These are phyloP conservation scores for Istiophorus platypterus DNA, from an alignment of 2,113 vertebrate genomes.

Conservation along the genomic window DNA sequence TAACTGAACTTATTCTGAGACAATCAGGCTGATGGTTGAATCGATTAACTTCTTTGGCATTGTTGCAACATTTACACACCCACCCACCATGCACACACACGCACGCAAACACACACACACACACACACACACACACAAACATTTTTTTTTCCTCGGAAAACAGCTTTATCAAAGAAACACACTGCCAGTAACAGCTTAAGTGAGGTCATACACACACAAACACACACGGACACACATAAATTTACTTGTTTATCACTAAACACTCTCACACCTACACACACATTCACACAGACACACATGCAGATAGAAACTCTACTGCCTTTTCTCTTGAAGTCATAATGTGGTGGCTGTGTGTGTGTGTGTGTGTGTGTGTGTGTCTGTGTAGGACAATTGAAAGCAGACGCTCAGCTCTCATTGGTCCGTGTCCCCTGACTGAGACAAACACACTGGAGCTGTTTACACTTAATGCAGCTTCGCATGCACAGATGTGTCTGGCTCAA, in stretches of 20 bases:
- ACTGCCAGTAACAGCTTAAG: neutral
- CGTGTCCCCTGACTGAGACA: neutral
- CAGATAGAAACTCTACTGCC: neutral
- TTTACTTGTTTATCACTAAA: too few species aligned
- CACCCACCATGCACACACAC: too few species aligned
- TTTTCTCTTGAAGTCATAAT: conserved; percentile 3
- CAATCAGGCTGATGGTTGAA: too few species aligned
- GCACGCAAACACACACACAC: neutral
- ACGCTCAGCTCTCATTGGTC: neutral
- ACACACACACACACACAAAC: neutral
- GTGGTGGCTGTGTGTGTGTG: neutral
- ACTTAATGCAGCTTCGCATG: neutral
- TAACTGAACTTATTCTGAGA: too few species aligned
- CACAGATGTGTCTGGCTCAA: conserved; percentile 9
- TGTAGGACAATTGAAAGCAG: conserved; percentile 26
- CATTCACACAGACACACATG: neutral
- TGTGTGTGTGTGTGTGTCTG: neutral
- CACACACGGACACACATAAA: too few species aligned
- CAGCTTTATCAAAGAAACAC: neutral
- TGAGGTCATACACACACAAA: neutral
- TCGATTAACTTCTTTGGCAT: too few species aligned
- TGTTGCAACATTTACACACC: too few species aligned
- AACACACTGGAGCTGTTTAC: neutral
- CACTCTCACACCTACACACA: too few species aligned
- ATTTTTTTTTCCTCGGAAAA: conserved; percentile 15